Base-by-base conservation (phyloP, 2,113 vertebrate species). In the Brachyhypopomus gauderio region DNA sequence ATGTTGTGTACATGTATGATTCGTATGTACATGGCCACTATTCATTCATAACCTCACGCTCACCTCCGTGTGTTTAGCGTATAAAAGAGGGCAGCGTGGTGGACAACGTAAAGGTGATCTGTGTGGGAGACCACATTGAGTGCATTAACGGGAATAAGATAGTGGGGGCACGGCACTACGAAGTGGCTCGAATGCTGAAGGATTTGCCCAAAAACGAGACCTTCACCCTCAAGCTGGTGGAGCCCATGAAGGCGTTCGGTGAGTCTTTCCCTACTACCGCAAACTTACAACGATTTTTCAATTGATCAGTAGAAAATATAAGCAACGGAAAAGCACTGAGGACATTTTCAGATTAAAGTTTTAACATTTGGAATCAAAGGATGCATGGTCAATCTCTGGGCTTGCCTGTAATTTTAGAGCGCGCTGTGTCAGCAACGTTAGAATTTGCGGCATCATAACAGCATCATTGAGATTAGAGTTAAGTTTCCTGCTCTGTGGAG, bases 171-270 rank as follows among this genome's bases (percentile, higher is more conserved):
- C 93, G 96, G 71, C 98, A 99, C 83, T 97, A 93, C 30, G 96
- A 98, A 89, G 96, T 99, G 63, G 98, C 97, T 64, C 96, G 93
- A 86, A 97, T 96, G 95, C 91, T 99, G 4, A 99, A 95, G 85
- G 96, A 97, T 20, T 89, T 99, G 62, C 92, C 96, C 72, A 95
- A 88, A 79, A 93, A 94, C 66, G 89, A 91, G 83, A 4, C 86
- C 45, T 97, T 99, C 88, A 98, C 93, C 34, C 80, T 99, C 86
- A 93, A 95, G 82, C 85, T 99, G 84, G 88, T 97, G 55, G 98
- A 99, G 86, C 96, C 98, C 4, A 94, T 95, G 94, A 98, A 97
- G 89, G 94, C 96, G 14, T 98, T 99, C n/a, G 98, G 98, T 99
- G 91, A 96, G 96, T 95, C 22, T 52, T 64, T 3, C 62, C 72